Conservation (phyloP, 2,113 vertebrate genomes). For the Halichoerus grypus region DNA sequence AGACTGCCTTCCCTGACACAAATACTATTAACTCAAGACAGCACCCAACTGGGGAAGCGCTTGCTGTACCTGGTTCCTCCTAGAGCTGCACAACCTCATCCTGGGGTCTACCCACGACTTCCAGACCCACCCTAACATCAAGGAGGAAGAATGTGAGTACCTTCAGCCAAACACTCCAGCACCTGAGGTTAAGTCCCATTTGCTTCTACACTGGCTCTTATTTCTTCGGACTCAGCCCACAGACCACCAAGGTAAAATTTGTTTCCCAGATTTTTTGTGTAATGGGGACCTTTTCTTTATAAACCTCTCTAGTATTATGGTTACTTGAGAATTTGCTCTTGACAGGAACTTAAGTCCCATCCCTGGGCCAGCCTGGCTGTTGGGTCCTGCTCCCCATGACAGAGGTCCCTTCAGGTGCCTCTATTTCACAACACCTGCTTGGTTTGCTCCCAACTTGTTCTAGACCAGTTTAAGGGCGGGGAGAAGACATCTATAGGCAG, state of each 20-base stretch:
- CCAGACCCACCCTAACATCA: not conserved
- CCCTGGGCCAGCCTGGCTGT: not conserved
- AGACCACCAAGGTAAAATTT: not conserved
- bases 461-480: not conserved
- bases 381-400: not conserved
- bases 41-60: not conserved
- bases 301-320: not conserved
- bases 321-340: not conserved
- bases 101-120: not conserved
- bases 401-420: not conserved
- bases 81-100: not conserved
- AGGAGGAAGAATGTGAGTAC: not conserved
- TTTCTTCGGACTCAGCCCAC: not conserved
- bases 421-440: not conserved
- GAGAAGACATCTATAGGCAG: not conserved
- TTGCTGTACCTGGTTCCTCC: not conserved
- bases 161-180: not conserved
- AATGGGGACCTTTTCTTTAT: not conserved
- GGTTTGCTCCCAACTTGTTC: not conserved
- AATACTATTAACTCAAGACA: not conserved
- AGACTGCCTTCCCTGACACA: not conserved
- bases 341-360: not conserved
- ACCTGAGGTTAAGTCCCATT: not conserved
- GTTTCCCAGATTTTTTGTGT: not conserved
- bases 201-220: not conserved